These are phyloP conservation scores for Cryptops parisi DNA, from an alignment of 2,888 invertebrate species.

Conservation along the genomic window DNA sequence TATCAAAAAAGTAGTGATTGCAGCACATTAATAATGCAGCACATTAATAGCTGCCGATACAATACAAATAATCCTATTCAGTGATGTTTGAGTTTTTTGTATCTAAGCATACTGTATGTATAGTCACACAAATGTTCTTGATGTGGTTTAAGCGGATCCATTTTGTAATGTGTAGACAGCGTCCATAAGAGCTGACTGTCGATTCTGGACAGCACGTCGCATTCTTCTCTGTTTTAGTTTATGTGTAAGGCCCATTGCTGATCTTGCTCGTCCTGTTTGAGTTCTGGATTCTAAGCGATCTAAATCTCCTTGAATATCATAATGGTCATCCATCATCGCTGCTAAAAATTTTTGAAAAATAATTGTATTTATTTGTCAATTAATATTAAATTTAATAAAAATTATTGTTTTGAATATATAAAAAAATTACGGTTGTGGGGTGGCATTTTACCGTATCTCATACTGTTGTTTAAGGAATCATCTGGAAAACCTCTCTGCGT, in stretches of 20 bases:
- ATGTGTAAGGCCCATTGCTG: not conserved
- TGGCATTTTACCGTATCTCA: not conserved
- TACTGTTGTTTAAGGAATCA: not conserved
- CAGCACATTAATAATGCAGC: too few relatives aligned
- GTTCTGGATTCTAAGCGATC: not conserved
- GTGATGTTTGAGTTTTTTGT: too few relatives aligned
- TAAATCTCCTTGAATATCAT: slow-evolving; percentile 9
- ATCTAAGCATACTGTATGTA: too few relatives aligned
- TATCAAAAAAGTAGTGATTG: too few relatives aligned
- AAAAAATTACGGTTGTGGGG: too few relatives aligned
- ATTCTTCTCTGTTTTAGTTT: slow-evolving; percentile 6
- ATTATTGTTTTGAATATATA: not conserved
- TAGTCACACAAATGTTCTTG: too few relatives aligned
- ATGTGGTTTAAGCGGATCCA: too few relatives aligned
- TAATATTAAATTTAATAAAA: not conserved
- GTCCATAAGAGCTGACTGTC: slow-evolving; percentile 5
- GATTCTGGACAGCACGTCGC: not conserved
- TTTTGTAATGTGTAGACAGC: slow-evolving; percentile 4
- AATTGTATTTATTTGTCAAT: not conserved
- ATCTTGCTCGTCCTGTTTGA: not conserved
- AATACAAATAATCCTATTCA: too few relatives aligned
- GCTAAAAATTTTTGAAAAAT: not conserved
- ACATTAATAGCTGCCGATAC: too few relatives aligned
- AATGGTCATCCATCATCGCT: slow-evolving; percentile 1
- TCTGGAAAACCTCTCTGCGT: not conserved